A percentile compares a stretch with the other conserved stretches of the same genome.
These are phyloP conservation scores for Lampris megalopsis DNA, from an alignment of 2,113 vertebrate genomes.

Conservation along the genomic window DNA sequence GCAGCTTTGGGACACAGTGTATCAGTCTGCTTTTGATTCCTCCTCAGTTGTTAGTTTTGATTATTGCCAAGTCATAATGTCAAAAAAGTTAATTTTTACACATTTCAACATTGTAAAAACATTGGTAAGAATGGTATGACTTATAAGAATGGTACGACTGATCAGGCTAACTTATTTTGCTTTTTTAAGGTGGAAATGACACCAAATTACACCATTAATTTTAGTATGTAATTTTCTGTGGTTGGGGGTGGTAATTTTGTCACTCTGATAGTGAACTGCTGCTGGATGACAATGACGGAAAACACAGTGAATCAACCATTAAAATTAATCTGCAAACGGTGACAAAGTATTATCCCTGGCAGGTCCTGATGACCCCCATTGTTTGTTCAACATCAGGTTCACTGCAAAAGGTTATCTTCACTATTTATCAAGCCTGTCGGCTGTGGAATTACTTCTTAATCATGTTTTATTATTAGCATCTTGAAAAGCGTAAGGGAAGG, in stretches of 20 bases:
- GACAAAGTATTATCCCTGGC: background rate
- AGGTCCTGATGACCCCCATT: background rate
- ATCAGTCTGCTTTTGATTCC: too few species aligned
- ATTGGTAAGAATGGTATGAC: too few species aligned
- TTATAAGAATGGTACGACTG: too few species aligned
- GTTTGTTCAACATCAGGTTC: slow-evolving; percentile 4
- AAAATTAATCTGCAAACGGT: background rate
- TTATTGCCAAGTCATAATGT: too few species aligned
- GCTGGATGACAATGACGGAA: background rate
- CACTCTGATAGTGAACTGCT: background rate
- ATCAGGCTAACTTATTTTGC: too few species aligned
- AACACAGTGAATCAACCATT: background rate
- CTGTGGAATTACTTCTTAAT: slow-evolving; percentile 68
- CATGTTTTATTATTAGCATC: slow-evolving; percentile 70
- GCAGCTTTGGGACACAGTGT: too few species aligned
- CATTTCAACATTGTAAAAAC: too few species aligned
- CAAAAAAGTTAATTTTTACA: too few species aligned
- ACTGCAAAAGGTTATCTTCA: slow-evolving; percentile 38
- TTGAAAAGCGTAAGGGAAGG: slow-evolving; percentile 64
- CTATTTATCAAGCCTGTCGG: slow-evolving; percentile 50
- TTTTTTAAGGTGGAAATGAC: background rate
- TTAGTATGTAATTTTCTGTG: background rate
- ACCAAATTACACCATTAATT: background rate
- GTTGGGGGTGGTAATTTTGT: background rate
- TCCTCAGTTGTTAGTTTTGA: too few species aligned